phyloP scores from a whole-genome alignment of 92 coral and sea anemone species.

The Paramuricea clavata region DNA sequence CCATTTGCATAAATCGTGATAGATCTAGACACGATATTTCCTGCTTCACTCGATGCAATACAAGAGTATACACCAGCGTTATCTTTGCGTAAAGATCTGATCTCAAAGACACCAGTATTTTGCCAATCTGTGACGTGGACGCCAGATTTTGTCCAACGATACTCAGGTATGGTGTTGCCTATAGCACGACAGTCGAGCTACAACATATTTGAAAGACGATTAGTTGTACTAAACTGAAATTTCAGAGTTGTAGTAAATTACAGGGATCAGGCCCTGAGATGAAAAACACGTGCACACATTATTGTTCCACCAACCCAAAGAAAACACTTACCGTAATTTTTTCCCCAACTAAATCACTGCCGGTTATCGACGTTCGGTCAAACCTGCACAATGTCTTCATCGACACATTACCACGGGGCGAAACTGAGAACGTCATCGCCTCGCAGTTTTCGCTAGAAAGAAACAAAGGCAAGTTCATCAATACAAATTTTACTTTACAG shows the following conservation, averaged over 20 bases:
- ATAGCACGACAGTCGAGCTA: slow-evolving; percentile 83
- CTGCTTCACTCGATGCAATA: slow-evolving; percentile 89
- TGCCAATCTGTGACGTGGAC: slow-evolving; percentile 75
- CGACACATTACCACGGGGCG: slow-evolving; percentile 70
- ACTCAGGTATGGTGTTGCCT: slow-evolving; percentile 81
- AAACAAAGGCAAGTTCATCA: not conserved
- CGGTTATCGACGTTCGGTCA: slow-evolving; percentile 32
- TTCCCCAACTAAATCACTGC: slow-evolving; percentile 38
- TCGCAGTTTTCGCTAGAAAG: slow-evolving; percentile 75
- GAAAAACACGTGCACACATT: not conserved
- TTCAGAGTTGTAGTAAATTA: too few relatives aligned
- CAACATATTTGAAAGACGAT: not conserved
- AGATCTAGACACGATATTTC: slow-evolving; percentile 79
- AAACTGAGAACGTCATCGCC: slow-evolving; percentile 84
- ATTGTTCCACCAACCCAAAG: not conserved
- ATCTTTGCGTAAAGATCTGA: slow-evolving; percentile 68
- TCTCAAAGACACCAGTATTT: slow-evolving; percentile 70
- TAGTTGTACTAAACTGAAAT: too few relatives aligned
- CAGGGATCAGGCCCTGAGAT: too few relatives aligned
- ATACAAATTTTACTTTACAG: not conserved
- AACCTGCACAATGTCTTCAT: slow-evolving; percentile 83
- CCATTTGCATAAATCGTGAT: slow-evolving; percentile 80
- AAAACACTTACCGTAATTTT: slow-evolving; percentile 43
- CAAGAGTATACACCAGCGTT: slow-evolving; percentile 87
- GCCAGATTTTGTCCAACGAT: slow-evolving; percentile 90